A percentile compares a stretch with the other conserved stretches of the same genome.
phyloP scores from a whole-genome alignment of 2,888 invertebrate species.

The Buathra laborator region DNA sequence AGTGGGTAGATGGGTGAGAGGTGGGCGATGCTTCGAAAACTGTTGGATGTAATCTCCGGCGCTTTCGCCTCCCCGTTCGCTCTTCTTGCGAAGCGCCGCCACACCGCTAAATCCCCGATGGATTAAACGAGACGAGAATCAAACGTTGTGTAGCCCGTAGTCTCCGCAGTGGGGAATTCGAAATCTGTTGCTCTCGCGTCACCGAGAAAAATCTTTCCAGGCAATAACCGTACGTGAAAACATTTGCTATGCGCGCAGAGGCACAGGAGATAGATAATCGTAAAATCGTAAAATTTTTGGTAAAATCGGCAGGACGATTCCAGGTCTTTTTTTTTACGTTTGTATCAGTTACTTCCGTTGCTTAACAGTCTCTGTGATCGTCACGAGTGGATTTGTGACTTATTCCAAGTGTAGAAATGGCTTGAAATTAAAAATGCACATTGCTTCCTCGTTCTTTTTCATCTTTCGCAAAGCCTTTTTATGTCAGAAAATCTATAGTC shows the following conservation, averaged over 20 bases:
- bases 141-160: slow-evolving; percentile 56
- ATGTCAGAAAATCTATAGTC: no score
- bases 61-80: slow-evolving; percentile 29
- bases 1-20: slow-evolving; percentile 35
- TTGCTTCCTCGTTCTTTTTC: not conserved
- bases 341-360: not conserved
- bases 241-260: not conserved
- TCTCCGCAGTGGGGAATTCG: not conserved
- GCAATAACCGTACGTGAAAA: not conserved
- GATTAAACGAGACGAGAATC: slow-evolving; percentile 62
- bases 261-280: not conserved
- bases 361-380: not conserved
- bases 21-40: slow-evolving; percentile 59
- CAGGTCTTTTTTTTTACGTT: not conserved
- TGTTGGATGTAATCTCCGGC: slow-evolving; percentile 63
- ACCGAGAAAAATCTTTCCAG: slow-evolving; percentile 2
- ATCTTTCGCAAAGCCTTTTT: not conserved
- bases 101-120: slow-evolving; percentile 55
- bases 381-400: not conserved
- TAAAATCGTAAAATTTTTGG: no score
- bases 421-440: not conserved
- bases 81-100: slow-evolving; percentile 44
- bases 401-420: not conserved
- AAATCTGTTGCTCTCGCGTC: slow-evolving; percentile 54
- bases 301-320: not conserved